Evolutionary conservation across 2,888 invertebrate species (phyloP), one percentile per base, ranked within the genome.

Genomic region (Pachycephus smyrnensis): DNA sequence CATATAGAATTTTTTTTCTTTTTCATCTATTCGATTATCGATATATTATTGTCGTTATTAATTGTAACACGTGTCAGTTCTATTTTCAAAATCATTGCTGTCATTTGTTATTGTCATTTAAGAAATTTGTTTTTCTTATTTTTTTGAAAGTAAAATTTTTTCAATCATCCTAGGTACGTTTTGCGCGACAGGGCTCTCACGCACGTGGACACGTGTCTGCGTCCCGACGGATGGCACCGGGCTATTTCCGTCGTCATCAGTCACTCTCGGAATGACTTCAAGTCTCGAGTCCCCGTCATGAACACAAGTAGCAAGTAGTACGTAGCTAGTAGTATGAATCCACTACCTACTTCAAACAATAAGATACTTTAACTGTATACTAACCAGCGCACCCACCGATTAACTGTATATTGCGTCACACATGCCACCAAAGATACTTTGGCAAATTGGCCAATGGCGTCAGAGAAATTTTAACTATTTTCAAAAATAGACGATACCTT

Each of bases 211-310:
- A 86, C 86, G 86, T 86, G 86, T 84, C 55, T 55, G 55, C 55
- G 85, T 78, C 78, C 71, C 71, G 31, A 33, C 71, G 32, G 30
- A 71, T 31, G 71, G 73, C 73, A 69, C 77, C 79, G 86, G 85
- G 87, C 88, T 90, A 90, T 90, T 90, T 89, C 85, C 88, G 90
- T 89, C 88, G 88, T 89, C 89, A 90, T 90, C 89, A 89, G 89
- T 90, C 89, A 90, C 89, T 88, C 84, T 55, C 55, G 86, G 82
- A 82, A 86, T 83, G 79, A 81, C 83, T 55, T 82, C 81, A 80
- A 83, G 81, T 80, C 82, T 80, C 31, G 80, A 78, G 69, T 78
- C 78, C 40, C 75, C 31, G 71, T 71, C 71, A 71, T 23, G 71
- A 71, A 31, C 71, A 31, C 71, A 55, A 55, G 55, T 55, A 55